Percentiles rank a stretch among this genome's conserved stretches.
Conservation (phyloP, 2,797 vertebrate species). For the Epinephelus coioides region DNA sequence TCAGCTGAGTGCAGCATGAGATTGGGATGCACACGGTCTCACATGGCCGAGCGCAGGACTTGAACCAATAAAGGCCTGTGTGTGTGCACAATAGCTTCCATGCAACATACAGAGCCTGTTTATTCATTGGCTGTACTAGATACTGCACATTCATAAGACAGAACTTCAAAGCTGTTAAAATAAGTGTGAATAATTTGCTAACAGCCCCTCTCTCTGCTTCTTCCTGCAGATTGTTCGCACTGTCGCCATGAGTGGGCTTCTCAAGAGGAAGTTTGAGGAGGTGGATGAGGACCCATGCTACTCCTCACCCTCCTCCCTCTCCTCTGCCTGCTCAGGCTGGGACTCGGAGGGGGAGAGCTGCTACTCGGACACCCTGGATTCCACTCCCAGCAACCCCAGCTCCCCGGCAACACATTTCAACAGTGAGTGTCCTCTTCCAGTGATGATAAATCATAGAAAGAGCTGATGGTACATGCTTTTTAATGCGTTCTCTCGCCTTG, state of each 20-base stretch:
- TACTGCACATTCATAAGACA: background rate
- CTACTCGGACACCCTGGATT: constrained; percentile 88
- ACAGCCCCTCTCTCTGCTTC: constrained; percentile 48
- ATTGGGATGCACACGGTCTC: constrained; percentile 46
- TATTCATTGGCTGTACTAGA: background rate
- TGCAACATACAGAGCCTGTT: background rate
- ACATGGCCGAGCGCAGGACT: constrained; percentile 58
- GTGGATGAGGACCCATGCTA: constrained; percentile 93
- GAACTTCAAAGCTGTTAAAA: constrained; percentile 27
- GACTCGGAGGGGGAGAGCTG: constrained; percentile 93
- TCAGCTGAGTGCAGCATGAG: constrained; percentile 66
- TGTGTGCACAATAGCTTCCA: background rate
- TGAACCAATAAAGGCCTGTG: constrained; percentile 32
- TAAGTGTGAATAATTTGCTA: constrained; percentile 43
- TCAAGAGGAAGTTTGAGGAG: constrained; percentile 98
- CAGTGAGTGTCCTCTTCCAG: constrained; percentile 87
- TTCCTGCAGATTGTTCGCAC: constrained; percentile 77
- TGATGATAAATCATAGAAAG: constrained; percentile 40
- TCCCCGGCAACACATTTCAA: constrained; percentile 85
- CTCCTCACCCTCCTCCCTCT: constrained; percentile 89
- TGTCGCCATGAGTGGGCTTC: constrained; percentile 92
- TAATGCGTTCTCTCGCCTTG: constrained; percentile 43
- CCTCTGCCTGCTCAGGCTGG: constrained; percentile 91
- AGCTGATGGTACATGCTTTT: constrained; percentile 54
- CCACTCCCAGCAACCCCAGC: constrained; percentile 86